Base-by-base conservation (phyloP, 2,888 invertebrate species). In the Lomographa bimaculata region DNA sequence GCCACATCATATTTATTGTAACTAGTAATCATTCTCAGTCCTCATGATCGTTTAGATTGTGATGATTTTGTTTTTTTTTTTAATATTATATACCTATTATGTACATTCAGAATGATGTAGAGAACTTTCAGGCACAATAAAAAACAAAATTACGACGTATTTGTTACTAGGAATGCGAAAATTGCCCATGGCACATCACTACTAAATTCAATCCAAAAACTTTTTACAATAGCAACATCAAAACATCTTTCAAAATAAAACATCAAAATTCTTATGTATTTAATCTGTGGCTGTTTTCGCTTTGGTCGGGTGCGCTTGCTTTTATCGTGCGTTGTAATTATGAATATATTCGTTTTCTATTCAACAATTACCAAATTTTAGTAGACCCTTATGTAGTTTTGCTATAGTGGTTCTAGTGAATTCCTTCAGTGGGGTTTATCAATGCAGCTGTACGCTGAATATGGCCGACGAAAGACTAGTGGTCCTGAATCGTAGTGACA, bases 391-490 rank as follows among this genome's bases (percentile, higher is more conserved):
- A 69, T 71, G 76, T 70, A 70, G 66, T 73, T 66, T 68, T 69
- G 46, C 46, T 52, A 55, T 67, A 75, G 76, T 82, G 73, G 53
- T 69, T 57, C 47, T 63, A 63, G 81, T 82, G 78, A 71, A 71
- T 72, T 72, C 74, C 77, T 71, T 62, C 46, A 59, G 61, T 76
- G 77, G 77, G 81, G 69, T 58, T 78, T 71, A 72, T 84, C 78
- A 85, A 89, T 89, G 87, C 82, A 80, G 81, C 82, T 81, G 74
- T 84, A 75, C 71, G 78, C 82, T 84, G 89, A 90, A 89, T 91
- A 95, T 95, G 94, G 95, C 95, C 92, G 95, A 95, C 92, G 96
- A 96, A 92, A 92, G 95, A 91, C 92, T 94, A 91, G 95, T 96
- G 90, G 94, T 95, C 89, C 91, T 96, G 89, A 94, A 93, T 90